phyloP scores from a whole-genome alignment of 2,888 invertebrate genomes.

The Ophion obscuratus region DNA sequence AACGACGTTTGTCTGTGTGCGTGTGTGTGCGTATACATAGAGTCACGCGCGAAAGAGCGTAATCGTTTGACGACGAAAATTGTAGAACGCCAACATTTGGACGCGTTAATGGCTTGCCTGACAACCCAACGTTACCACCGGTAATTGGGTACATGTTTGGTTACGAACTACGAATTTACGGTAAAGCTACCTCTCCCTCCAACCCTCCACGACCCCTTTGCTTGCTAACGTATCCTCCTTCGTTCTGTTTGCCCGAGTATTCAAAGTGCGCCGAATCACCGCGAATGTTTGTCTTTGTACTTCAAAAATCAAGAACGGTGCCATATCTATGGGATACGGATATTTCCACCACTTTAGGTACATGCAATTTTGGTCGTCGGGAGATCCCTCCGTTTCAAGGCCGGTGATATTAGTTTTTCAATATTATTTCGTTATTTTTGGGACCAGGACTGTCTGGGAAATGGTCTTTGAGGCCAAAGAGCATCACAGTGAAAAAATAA shows the following conservation, averaged over 20 bases:
- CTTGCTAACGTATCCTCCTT: slow-evolving; percentile 24
- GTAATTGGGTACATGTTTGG: slow-evolving; percentile 57
- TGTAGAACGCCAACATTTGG: slow-evolving; percentile 59
- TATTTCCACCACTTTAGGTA: not conserved
- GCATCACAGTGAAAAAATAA: too few species aligned
- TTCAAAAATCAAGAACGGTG: not conserved
- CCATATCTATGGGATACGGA: not conserved
- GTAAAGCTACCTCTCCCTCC: not conserved
- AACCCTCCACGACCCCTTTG: not conserved
- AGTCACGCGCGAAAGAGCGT: slow-evolving; percentile 44
- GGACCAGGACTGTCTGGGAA: too few species aligned
- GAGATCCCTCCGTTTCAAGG: not conserved
- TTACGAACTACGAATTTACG: slow-evolving; percentile 46
- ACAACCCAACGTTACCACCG: slow-evolving; percentile 40
- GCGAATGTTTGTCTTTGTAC: not conserved
- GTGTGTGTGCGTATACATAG: not conserved
- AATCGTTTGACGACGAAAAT: slow-evolving; percentile 61
- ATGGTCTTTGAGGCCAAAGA: too few species aligned
- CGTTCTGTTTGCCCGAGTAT: slow-evolving; percentile 1
- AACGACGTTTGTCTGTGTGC: not conserved
- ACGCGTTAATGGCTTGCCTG: slow-evolving; percentile 51
- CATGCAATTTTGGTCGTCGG: not conserved
- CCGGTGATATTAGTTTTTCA: too few species aligned
- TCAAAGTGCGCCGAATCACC: slow-evolving; percentile 32
- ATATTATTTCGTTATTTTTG: too few species aligned